Evolutionary conservation across 2,113 vertebrate species (phyloP).

Genomic region (Dinomys branickii): DNA sequence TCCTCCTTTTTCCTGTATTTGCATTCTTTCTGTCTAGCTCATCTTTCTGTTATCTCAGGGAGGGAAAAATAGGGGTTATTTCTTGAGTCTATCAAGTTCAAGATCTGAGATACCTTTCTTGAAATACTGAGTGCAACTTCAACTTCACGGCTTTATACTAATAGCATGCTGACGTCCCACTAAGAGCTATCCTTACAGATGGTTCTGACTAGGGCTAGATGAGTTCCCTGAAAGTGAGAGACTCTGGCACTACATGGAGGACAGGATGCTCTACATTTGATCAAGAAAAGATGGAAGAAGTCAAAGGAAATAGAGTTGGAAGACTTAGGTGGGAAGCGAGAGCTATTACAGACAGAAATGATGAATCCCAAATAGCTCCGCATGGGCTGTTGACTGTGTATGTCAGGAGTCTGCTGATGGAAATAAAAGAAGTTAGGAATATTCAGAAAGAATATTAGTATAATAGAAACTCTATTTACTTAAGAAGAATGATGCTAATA

Average conservation of each 20-base stretch:
- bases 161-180: not conserved
- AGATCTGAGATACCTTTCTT: not conserved
- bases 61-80: not conserved
- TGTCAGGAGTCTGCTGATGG: not conserved
- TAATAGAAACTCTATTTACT: not conserved
- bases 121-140: not conserved
- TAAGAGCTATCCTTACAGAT: not conserved
- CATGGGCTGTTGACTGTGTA: not conserved
- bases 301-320: not conserved
- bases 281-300: not conserved
- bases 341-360: not conserved
- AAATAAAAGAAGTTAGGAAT: not conserved
- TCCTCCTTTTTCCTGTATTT: not conserved
- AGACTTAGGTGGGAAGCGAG: not conserved
- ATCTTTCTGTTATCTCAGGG: not conserved
- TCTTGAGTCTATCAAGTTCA: not conserved
- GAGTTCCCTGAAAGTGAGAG: not conserved
- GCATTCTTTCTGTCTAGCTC: not conserved
- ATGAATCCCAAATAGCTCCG: not conserved
- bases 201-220: not conserved
- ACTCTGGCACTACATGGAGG: not conserved
- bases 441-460: not conserved
- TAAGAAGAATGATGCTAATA: not conserved
- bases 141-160: not conserved
- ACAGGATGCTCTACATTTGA: not conserved